Evolutionary conservation across 2,797 vertebrate species (phyloP), one percentile per base, ranked within the genome.

Genomic region (Rhynchonycteris naso): DNA sequence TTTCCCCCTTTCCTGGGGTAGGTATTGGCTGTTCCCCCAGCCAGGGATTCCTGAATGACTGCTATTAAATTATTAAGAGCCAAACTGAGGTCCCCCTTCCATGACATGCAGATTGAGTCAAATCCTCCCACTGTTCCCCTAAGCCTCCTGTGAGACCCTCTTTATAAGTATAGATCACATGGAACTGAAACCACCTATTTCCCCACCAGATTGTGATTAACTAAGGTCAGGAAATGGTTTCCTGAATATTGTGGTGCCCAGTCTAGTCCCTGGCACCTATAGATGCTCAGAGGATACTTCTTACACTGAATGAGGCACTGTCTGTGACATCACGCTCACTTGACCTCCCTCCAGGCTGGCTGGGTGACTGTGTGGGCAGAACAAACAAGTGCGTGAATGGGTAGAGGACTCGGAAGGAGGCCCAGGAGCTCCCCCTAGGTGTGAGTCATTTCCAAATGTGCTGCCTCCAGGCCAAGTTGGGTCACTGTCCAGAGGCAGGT

Each of bases 401-500:
- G 38, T 26, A 26, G 56, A 19, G 56, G 22, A 79, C 7, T n/a
- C 11, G 2, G 75, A 78, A 26, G 47, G 19, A 18, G 26, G 4
- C 47, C 8, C 24, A 58, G 58, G 52, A 7, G 4, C 47, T 50
- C 24, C 16, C 38, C 12, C 24, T 18, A 65, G 69, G 21, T 65
- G 12, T 54, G 58, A 94, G 24, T 54, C 84, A 83, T 83, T 91
- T 61, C 59, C 71, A 84, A 68, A 28, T 75, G 13, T 50, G 59
- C 22, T 50, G 5, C 19, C 16, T 89, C 26, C 56, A 28, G 28
- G 50, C 30, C 47, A 87, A 6, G 0, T 21, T 15, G 35, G 30
- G 18, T 30, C 71, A 58, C 11, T 54, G 54, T 28, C 30, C 61
- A 74, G n/a, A 90, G 50, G 33, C 1, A 1, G 58, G 14, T 11